Evolutionary conservation across 2,888 invertebrate genomes (phyloP), one percentile per base, ranked within the genome.

Genomic region (Philereme vetulata): DNA sequence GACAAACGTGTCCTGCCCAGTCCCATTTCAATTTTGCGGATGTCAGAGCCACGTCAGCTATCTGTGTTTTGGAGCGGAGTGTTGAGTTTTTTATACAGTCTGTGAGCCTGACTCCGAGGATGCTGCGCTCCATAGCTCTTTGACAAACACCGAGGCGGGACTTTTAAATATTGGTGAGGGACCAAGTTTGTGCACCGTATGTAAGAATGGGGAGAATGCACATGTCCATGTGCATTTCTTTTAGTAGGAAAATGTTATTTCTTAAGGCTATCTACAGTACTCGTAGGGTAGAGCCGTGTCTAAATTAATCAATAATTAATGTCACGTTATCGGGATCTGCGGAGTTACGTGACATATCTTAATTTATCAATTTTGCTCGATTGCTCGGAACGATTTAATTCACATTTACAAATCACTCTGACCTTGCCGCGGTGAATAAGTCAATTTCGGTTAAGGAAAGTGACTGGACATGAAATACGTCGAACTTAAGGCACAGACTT

Each of bases 361-460:
- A 77, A 80, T 79, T 74, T 74, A 80, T 82, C 81, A 72, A 72
- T 72, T 76, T 74, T 76, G 77, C 75, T 75, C 76, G 74, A 77
- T 80, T 77, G 76, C 73, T 76, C 67, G 78, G 76, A 78, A 80
- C 75, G 75, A 77, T 79, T 77, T 69, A 68, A 78, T 76, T 72
- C 71, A 70, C 68, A 70, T 74, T 70, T 65, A 72, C 67, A 70
- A 63, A 71, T 72, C 56, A 70, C 62, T 60, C 5, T 46, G 60
- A 60, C 67, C 69, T 68, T 66, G 59, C 44, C 38, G 42, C 44
- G 10, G n/a, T 35, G 35, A 56, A 56, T 50, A 40, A 48, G 42
- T 56, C 49, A 56, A 49, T 56, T 56, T 49, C 44, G 36, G 35
- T 56, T 36, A 49, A 56, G 55, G 49, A 49, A 56, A 44, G 43